Percentiles rank a stretch among this genome's conserved stretches.
Conservation (phyloP, 2,113 vertebrate species). For the Indri indri region DNA sequence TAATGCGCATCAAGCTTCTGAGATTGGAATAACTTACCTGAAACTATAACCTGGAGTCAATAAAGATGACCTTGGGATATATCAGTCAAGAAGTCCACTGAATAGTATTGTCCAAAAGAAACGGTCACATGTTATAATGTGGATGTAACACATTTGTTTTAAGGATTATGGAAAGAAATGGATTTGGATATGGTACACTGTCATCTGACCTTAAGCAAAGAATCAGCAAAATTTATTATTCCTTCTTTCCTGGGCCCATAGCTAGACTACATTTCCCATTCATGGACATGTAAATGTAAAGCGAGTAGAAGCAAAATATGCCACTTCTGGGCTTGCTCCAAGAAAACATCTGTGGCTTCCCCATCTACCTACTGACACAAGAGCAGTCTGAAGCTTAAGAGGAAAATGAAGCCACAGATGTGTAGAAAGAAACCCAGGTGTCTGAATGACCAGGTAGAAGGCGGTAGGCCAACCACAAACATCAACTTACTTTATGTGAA, state of each 20-base stretch:
- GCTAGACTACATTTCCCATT: not conserved
- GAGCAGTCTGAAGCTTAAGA: not conserved
- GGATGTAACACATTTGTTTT: not conserved
- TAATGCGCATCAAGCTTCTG: not conserved
- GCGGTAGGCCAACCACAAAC: not conserved
- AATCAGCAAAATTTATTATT: not conserved
- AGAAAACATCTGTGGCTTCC: not conserved
- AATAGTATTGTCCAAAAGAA: not conserved
- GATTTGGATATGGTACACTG: not conserved
- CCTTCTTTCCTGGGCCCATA: not conserved
- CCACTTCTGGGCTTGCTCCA: not conserved
- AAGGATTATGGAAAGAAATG: not conserved
- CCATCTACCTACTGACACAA: not conserved
- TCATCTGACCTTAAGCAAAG: not conserved
- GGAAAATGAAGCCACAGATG: not conserved
- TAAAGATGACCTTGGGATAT: not conserved
- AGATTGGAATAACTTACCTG: not conserved
- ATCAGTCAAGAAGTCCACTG: not conserved
- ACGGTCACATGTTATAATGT: not conserved
- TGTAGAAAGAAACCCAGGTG: not conserved
- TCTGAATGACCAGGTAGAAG: not conserved
- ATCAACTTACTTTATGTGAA: not conserved
- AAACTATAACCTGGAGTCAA: not conserved
- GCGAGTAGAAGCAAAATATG: not conserved
- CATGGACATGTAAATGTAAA: not conserved